Base-by-base conservation (phyloP, 2,797 vertebrate species). In the Netta rufina region DNA sequence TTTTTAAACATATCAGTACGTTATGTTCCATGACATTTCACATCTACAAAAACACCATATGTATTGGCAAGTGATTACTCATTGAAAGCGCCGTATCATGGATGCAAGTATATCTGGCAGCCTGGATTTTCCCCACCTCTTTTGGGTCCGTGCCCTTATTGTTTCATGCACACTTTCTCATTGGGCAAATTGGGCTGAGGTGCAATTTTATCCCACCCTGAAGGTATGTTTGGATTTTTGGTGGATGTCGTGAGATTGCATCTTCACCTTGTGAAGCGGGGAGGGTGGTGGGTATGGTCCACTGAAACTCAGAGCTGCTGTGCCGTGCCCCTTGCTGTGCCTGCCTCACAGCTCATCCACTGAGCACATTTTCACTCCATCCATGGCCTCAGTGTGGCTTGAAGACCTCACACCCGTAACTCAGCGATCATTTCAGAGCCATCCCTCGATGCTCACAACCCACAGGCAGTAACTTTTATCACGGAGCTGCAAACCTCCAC, bases 11-110 rank as follows among this genome's bases (percentile, higher is more conserved):
- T 96, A 91, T 93, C 96, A 96, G 96, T 75, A 96, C 94, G 79
- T 90, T 96, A 89, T 96, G 96, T 96, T 96, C 96, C 91, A n/a
- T 96, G 96, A 96, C 96, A 96, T 96, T 96, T 96, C 96, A 93
- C 96, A 93, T 96, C 92, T 84, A 96, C 95, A 95, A 96, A 94
- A 96, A 95, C 96, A 96, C 96, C 96, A 96, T 96, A 96, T 96
- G 96, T 89, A 96, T 94, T 96, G 96, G 95, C 96, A 96, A 96
- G 96, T 72, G 95, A 58, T 91, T 92, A 94, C 91, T 96, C 91
- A 96, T 83, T 86, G 87, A 77, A 95, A 27, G 91, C 32, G 92
- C 94, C 87, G 57, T 88, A 95, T 80, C 75, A n/a, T 39, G 94
- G 92, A 94, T 83, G 95, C 87, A n/a, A 84, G 91, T 1, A 8